A percentile compares a stretch with the other conserved stretches of the same genome.
Conservation (phyloP, 2,888 invertebrate genomes). For the Drosophila ustulata region DNA sequence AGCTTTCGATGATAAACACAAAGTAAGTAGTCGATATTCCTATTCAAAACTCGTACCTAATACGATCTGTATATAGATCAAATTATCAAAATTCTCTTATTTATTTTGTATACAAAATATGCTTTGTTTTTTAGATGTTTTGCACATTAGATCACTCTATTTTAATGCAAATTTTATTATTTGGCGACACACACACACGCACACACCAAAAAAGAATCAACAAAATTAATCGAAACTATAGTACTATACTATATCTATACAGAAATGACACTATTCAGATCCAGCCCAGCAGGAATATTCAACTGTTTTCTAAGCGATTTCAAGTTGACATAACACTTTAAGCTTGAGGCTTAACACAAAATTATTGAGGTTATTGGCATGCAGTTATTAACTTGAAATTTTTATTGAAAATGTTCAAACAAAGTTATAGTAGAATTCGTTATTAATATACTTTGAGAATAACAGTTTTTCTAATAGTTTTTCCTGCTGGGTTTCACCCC, state of each 20-base stretch:
- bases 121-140: constrained; percentile 54
- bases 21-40: constrained; percentile 77
- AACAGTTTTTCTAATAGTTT: neutral
- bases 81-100: constrained; percentile 35
- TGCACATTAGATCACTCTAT: constrained; percentile 50
- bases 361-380: constrained; percentile 1
- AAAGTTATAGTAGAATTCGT: neutral
- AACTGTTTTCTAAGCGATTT: neutral
- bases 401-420: neutral
- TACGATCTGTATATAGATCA: constrained; percentile 27
- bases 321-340: constrained; percentile 2
- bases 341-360: neutral
- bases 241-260: constrained; percentile 1
- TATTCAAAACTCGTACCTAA: constrained; percentile 32
- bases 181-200: constrained; percentile 47
- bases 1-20: constrained; percentile 82
- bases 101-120: constrained; percentile 50
- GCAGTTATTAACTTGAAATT: neutral
- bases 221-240: too few relatives aligned
- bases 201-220: neutral
- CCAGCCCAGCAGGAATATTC: constrained; percentile 33
- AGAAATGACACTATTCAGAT: constrained; percentile 9
- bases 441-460: neutral
- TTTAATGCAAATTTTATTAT: constrained; percentile 39
- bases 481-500: constrained; percentile 41